Evolutionary conservation across 2,113 vertebrate genomes (phyloP), one percentile per base, ranked within the genome.

Genomic region (Rhipidura dahli): DNA sequence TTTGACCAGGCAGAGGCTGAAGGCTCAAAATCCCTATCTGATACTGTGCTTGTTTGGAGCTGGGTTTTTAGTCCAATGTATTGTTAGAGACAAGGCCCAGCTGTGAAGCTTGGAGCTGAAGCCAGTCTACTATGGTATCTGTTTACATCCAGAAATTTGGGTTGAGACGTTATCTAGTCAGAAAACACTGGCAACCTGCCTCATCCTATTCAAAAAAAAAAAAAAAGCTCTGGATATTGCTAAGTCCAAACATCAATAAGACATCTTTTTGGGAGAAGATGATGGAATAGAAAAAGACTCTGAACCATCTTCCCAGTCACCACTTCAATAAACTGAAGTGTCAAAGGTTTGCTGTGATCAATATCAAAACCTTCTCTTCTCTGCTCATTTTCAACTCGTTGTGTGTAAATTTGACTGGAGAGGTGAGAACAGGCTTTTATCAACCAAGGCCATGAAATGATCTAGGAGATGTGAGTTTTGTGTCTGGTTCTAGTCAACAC

Each of bases 341-440:
- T 91, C 75, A 77, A 73, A 50, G 59, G 76, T 86, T 70, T 88
- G 56, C 61, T 54, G 45, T 31, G 83, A 92, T 93, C 65, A 50
- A 37, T 75, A 75, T 61, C 45, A 78, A 96, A 89, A 89, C 35
- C 37, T 80, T 90, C 72, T 86, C 71, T 65, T 83, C 63, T 57
- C 76, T 86, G 80, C 61, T 93, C 15, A 1, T 87, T 89, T 83
- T 93, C 92, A 95, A 53, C 22, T 84, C 33, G 4, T n/a, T 57
- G n/a, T 3, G 2, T 61, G 87, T 69, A 93, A 95, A 95, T 96
- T 95, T 92, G 72, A 87, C 61, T 87, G 80, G 92, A 95, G 57
- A 95, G 88, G 94, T 94, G 95, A 90, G 83, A 95, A 96, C 88
- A 94, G 88, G 44, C 50, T 90, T 93, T 96, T 95, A 89, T 92